Percentiles rank a stretch among this genome's conserved stretches.
These are phyloP conservation scores for Protodeltote pygarga DNA, from an alignment of 2,888 invertebrate species.

Conservation along the genomic window DNA sequence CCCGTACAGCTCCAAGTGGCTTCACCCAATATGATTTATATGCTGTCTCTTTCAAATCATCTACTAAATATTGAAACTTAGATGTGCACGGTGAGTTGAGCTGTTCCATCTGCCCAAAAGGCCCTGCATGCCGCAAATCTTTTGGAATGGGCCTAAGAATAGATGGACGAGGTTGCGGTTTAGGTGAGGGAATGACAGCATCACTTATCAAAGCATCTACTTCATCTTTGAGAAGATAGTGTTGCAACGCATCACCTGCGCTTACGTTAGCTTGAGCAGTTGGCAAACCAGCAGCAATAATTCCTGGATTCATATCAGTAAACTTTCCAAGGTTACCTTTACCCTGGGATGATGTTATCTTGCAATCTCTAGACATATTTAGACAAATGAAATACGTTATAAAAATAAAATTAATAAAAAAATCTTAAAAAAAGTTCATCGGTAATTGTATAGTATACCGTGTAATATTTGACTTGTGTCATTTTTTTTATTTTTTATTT, in stretches of 20 bases:
- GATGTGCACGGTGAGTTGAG: constrained; percentile 69
- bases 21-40: constrained; percentile 77
- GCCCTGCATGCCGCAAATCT: constrained; percentile 67
- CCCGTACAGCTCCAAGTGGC: constrained; percentile 61
- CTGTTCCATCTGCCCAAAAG: constrained; percentile 57
- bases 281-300: constrained; percentile 76
- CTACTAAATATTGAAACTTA: constrained; percentile 71
- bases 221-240: constrained; percentile 75
- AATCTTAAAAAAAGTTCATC: too few species aligned
- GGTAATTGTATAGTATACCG: too few species aligned
- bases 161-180: constrained; percentile 63
- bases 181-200: constrained; percentile 66
- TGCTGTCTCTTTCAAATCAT: constrained; percentile 71
- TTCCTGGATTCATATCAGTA: constrained; percentile 68
- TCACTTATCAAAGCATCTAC: constrained; percentile 73
- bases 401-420: too few species aligned
- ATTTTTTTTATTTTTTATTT: too few species aligned
- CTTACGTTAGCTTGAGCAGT: constrained; percentile 65
- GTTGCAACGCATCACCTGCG: constrained; percentile 62
- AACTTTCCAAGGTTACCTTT: constrained; percentile 78
- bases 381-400: too few species aligned
- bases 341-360: constrained; percentile 69
- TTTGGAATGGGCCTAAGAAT: constrained; percentile 62
- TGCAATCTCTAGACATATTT: constrained; percentile 70
- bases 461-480: too few species aligned